phyloP scores from a whole-genome alignment of 2,113 vertebrate genomes.

The Tetrao urogallus region DNA sequence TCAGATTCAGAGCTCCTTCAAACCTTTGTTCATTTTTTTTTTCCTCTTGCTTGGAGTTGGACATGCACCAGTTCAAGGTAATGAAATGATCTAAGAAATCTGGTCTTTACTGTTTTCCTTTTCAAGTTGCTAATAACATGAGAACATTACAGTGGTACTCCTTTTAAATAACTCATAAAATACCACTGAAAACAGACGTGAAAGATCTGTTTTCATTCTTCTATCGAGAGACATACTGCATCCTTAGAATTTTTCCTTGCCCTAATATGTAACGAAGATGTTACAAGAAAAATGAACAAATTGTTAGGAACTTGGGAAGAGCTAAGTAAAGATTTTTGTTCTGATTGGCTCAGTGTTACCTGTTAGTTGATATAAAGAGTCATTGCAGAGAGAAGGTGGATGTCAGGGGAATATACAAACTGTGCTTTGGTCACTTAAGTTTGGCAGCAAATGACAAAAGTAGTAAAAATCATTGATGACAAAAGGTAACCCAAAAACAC shows the following conservation, averaged over 20 bases:
- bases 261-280: not conserved
- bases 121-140: not conserved
- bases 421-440: not conserved
- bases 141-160: not conserved
- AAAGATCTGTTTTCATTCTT: not conserved
- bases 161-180: not conserved
- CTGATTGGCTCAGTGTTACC: not conserved
- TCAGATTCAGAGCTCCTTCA: slow-evolving; percentile 16
- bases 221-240: not conserved
- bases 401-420: not conserved
- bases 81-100: slow-evolving; percentile 3
- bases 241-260: not conserved
- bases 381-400: not conserved
- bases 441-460: not conserved
- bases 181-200: not conserved
- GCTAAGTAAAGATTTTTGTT: not conserved
- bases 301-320: not conserved
- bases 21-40: not conserved
- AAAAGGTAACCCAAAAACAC: not conserved
- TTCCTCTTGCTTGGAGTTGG: not conserved
- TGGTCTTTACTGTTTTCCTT: not conserved
- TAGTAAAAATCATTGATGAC: not conserved
- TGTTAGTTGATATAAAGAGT: not conserved
- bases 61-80: slow-evolving; percentile 26
- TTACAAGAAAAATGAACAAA: not conserved